These are phyloP conservation scores for Tiliacea citrago DNA, from an alignment of 2,888 invertebrate genomes.

Conservation along the genomic window DNA sequence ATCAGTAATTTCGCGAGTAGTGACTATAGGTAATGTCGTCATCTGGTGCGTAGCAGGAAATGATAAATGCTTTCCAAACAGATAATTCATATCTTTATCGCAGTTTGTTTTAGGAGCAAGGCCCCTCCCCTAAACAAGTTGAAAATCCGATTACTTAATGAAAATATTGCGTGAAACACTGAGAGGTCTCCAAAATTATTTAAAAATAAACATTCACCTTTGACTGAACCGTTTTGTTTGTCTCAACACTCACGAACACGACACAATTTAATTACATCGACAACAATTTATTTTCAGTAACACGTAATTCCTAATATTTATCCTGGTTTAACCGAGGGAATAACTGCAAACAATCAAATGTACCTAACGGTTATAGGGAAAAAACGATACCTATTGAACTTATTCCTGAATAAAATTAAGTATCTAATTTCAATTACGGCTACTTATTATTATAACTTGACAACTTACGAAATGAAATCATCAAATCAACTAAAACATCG, in stretches of 20 bases:
- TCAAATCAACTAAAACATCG: too few relatives aligned
- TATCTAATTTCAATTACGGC: too few relatives aligned
- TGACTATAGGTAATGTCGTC: constrained; percentile 10
- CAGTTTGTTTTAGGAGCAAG: constrained; percentile 8
- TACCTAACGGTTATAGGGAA: constrained; percentile 20
- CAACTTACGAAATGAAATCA: background rate
- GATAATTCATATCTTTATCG: constrained; percentile 32
- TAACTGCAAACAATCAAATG: constrained; percentile 11
- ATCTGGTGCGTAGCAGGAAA: constrained; percentile 31
- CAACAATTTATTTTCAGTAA: constrained; percentile 11
- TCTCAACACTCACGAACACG: background rate
- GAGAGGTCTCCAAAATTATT: background rate
- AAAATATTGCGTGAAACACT: background rate
- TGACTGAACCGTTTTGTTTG: background rate
- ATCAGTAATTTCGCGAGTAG: constrained; percentile 40
- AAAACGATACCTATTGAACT: constrained; percentile 7
- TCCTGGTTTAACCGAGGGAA: constrained; percentile 38
- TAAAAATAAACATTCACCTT: background rate
- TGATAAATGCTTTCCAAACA: constrained; percentile 40
- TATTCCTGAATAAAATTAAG: background rate
- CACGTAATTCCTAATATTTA: constrained; percentile 16
- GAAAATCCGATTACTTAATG: constrained; percentile 7
- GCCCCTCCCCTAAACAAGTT: background rate
- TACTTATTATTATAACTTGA: too few relatives aligned
- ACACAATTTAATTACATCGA: background rate